Evolutionary conservation across 2,888 invertebrate species (phyloP), one percentile per base, ranked within the genome.

Genomic region (Willowsia nigromaculata): DNA sequence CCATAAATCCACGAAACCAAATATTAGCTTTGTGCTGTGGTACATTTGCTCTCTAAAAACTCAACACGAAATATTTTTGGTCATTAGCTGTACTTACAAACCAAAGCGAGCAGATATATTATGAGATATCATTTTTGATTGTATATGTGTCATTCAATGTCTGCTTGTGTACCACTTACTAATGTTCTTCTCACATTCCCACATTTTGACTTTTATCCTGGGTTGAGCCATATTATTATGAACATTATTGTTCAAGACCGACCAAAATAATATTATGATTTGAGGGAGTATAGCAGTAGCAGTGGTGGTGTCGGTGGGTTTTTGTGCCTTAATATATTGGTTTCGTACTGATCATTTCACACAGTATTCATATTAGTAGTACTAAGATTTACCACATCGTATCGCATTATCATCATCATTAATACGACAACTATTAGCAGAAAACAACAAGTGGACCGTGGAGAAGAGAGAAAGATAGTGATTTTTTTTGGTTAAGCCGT

Each of bases 321-420:
- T 25, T 59, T 33, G 84, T 84, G 84, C 84, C 84, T 84, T 84
- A 84, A 22, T 25, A n/a, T n/a, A n/a, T n/a, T n/a, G n/a, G 37
- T 74, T 71, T 71, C 33, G 40, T 71, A 53, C 56, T 56, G 80
- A 80, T 27, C 22, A 33, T 56, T 37, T 50, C 43, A n/a, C 18
- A 22, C 7, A 50, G 56, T 80, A 56, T 22, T 56, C 56, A 18
- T 33, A 22, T 37, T 37, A 33, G 0, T 1, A 74, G 5, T 50
- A 47, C 4, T 22, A 76, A 30, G 56, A 18, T 37, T 56, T 27
- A 47, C 13, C 76, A 13, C 25, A 71, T 22, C 40, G 7, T 33
- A 47, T 4, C 27, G n/a, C 47, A 50, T 33, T 43, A 50, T 50
- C 25, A 71, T 11, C 15, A 68, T n/a, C 13, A 68, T 37, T 3